Evolutionary conservation across 2,797 vertebrate species (phyloP).

Genomic region (Phaenicophaeus curvirostris): DNA sequence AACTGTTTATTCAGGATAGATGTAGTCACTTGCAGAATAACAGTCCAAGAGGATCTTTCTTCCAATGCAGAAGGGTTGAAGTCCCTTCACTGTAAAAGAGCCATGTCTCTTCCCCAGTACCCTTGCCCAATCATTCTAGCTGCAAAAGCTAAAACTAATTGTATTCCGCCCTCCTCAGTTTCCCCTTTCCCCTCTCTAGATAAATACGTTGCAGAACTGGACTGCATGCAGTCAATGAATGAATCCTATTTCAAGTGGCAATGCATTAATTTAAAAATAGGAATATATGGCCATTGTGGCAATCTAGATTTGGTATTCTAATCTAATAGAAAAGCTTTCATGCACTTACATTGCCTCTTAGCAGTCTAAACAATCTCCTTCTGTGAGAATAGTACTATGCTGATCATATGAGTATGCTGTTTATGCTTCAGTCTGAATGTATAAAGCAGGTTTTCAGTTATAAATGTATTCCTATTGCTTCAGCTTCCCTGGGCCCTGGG

Average conservation of each 20-base stretch:
- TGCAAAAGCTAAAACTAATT: not conserved
- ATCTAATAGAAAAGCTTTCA: constrained; percentile 57
- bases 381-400: not conserved
- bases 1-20: not conserved
- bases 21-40: not conserved
- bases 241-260: not conserved
- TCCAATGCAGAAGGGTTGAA: not conserved
- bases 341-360: not conserved
- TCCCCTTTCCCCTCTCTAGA: not conserved
- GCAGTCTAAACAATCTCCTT: not conserved
- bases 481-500: not conserved
- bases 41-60: not conserved
- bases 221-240: not conserved
- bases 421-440: not conserved
- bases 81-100: not conserved
- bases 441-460: not conserved
- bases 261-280: constrained; percentile 14
- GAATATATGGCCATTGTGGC: not conserved
- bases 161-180: not conserved
- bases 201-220: not conserved
- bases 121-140: not conserved
- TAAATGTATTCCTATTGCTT: not conserved
- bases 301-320: constrained; percentile 19
- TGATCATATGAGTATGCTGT: not conserved
- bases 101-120: not conserved